Conservation (phyloP, 2,797 vertebrate species). For the Darevskia mixta region DNA sequence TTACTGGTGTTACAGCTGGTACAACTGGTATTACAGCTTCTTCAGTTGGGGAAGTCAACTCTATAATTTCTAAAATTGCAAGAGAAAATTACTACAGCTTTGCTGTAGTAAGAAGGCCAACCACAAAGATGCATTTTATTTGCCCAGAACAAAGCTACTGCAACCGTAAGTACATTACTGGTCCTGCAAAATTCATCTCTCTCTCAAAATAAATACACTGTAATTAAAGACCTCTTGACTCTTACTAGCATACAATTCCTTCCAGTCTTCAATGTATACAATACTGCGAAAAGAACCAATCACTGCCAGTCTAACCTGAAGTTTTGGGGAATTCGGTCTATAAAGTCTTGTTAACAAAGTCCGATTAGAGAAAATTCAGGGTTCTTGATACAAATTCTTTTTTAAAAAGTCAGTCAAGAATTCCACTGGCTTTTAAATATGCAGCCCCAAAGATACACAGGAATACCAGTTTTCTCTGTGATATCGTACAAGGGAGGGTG, state of each 20-base stretch:
- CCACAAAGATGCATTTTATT: neutral
- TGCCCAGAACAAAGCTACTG: neutral
- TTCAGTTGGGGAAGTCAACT: constrained; percentile 72
- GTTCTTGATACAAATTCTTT: neutral
- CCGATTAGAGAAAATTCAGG: neutral
- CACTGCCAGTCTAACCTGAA: neutral
- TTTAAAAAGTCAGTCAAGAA: neutral
- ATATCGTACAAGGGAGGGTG: neutral
- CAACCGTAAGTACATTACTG: neutral
- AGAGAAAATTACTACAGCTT: constrained; percentile 28
- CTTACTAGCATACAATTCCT: neutral
- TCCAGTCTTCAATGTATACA: neutral
- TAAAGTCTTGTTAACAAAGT: neutral
- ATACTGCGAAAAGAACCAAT: neutral
- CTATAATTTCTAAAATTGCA: constrained; percentile 73
- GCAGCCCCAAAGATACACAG: neutral
- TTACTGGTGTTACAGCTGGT: constrained; percentile 72
- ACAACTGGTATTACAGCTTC: constrained; percentile 72
- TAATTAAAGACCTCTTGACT: neutral
- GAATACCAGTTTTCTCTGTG: neutral
- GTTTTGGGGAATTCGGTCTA: neutral
- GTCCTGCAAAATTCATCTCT: neutral
- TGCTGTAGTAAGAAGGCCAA: neutral
- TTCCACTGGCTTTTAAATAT: neutral
- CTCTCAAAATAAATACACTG: neutral